A percentile compares a stretch with the other conserved stretches of the same genome.
Evolutionary conservation across 2,113 vertebrate species (phyloP).

Genomic region (Rynchops niger): DNA sequence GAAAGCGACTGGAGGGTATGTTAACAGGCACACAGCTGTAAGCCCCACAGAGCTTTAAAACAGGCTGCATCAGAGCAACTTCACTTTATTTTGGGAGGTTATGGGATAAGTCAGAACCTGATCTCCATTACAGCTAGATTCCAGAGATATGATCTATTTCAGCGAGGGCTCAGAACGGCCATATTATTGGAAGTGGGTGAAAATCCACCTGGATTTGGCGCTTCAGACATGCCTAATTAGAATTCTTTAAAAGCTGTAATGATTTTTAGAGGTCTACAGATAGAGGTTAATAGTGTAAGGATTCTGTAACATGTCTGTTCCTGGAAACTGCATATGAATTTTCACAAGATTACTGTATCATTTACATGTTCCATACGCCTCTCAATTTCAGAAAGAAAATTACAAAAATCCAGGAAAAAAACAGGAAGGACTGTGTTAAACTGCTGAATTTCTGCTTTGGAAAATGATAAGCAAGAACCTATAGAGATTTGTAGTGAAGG

Average conservation of each 20-base stretch:
- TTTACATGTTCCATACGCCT: not conserved
- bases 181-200: conserved; percentile 62
- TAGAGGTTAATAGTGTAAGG: not conserved
- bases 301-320: not conserved
- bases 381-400: not conserved
- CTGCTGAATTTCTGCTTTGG: not conserved
- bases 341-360: not conserved
- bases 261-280: conserved; percentile 44
- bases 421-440: not conserved
- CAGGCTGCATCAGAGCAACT: conserved; percentile 21
- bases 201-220: conserved; percentile 59
- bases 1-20: not conserved
- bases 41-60: conserved; percentile 36
- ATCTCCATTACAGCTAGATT: conserved; percentile 48
- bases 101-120: conserved; percentile 43
- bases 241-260: conserved; percentile 57
- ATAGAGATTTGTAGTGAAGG: not conserved
- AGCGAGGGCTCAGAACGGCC: not conserved
- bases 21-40: conserved; percentile 29
- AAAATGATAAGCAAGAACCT: not conserved
- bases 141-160: conserved; percentile 61
- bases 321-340: not conserved
- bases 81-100: conserved; percentile 57
- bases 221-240: conserved; percentile 62
- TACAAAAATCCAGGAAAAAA: not conserved